Evolutionary conservation across 1,140 invertebrate species (phyloP), one percentile per base, ranked within the genome.

Genomic region (Elymnias hypermnestra): DNA sequence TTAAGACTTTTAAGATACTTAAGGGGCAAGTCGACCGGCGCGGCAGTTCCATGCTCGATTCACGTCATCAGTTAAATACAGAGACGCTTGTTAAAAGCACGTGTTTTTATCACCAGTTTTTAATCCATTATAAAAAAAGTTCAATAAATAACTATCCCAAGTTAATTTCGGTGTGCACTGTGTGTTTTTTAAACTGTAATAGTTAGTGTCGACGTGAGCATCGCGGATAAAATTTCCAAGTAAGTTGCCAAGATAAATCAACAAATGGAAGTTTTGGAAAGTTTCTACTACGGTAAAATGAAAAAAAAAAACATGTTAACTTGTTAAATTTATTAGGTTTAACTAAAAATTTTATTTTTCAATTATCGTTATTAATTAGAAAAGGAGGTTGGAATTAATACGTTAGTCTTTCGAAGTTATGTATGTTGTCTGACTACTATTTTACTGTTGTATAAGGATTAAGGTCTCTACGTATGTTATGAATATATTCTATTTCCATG

Each of bases 41-140:
- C 63, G 49, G 36, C 37, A 35, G 38, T 45, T 51, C 55, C 46
- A 53, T 9, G 8, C 9, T 29, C 56, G 52, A 61, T 57, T 63
- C 61, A 72, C 77, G 72, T 77, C 69, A 76, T 63, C 72, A 83
- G 79, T 81, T 59, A 58, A 51, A 53, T 46, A 48, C 25, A 51
- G 48, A 41, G 41, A 28, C 57, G 47, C 57, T 53, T 44, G 26
- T 41, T n/a, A 53, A 47, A 35, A 41, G 37, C 40, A 53, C 78
- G 76, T 43, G 35, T 51, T 50, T 54, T 15, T 13, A 19, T 12
- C 17, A 37, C 2, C 14, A 8, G 31, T 21, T 14, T 41, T 28
- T 28, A 25, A 9, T 13, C 36, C 26, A n/a, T 43, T 29, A 41
- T 40, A 50, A 39, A 42, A 8, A 39, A 44, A 52, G 40, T 45